phyloP scores from a whole-genome alignment of 2,797 vertebrate species.

The Decapterus maruadsi region DNA sequence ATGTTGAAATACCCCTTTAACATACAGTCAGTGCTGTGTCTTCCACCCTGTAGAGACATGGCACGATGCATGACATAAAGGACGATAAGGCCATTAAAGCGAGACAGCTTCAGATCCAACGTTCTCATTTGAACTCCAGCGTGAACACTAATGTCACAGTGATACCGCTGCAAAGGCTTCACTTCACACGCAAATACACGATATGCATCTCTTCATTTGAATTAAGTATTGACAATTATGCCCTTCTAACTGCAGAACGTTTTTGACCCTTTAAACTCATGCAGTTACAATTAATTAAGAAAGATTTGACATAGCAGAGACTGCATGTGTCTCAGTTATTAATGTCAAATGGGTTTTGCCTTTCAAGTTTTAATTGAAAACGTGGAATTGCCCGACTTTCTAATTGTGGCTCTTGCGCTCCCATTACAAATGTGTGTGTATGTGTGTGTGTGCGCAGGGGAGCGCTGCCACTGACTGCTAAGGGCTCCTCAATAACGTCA shows the following conservation, averaged over 20 bases:
- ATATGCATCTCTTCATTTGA: constrained; percentile 49
- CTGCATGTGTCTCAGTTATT: constrained; percentile 53
- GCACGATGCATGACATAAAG: constrained; percentile 5
- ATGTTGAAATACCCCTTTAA: neutral
- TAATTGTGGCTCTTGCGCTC: constrained; percentile 47
- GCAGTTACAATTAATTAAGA: constrained; percentile 67
- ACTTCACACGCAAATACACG: constrained; percentile 51
- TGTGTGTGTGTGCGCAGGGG: constrained; percentile 14
- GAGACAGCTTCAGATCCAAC: neutral
- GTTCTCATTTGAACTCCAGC: constrained; percentile 9
- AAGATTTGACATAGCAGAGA: constrained; percentile 58
- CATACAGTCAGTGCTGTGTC: neutral
- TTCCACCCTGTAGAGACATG: neutral
- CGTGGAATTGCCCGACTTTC: constrained; percentile 62
- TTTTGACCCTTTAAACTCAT: constrained; percentile 59
- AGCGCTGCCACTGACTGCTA: constrained; percentile 21
- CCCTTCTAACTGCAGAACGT: constrained; percentile 50
- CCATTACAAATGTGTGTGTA: constrained; percentile 30
- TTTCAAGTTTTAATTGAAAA: constrained; percentile 80
- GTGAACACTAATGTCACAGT: constrained; percentile 27
- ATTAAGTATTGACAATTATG: constrained; percentile 55
- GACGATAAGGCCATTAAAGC: neutral
- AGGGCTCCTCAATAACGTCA: constrained; percentile 42
- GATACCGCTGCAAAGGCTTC: constrained; percentile 14
- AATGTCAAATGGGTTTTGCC: constrained; percentile 65